A percentile compares a stretch with the other conserved stretches of the same genome.
Conservation (phyloP, 2,888 invertebrate genomes). For the Amaurobius ferox region DNA sequence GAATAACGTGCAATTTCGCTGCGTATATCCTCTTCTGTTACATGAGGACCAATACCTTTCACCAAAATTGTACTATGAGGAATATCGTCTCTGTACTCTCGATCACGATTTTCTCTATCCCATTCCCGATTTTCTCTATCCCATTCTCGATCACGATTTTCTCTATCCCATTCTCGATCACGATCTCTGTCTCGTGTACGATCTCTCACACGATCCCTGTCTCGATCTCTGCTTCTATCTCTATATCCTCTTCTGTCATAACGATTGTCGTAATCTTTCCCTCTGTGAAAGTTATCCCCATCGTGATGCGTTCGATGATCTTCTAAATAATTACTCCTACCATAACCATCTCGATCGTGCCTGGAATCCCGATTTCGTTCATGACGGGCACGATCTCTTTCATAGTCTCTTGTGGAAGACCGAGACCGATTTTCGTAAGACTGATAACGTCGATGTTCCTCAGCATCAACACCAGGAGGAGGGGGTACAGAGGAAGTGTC, state of each 20-base stretch:
- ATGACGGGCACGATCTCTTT: slow-evolving; percentile 44
- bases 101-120: slow-evolving; percentile 26
- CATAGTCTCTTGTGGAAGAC: slow-evolving; percentile 35
- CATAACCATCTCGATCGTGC: slow-evolving; percentile 39
- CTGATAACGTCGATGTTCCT: slow-evolving; percentile 21
- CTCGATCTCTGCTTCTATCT: slow-evolving; percentile 67
- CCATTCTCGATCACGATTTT: slow-evolving; percentile 34
- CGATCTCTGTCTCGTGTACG: slow-evolving; percentile 35
- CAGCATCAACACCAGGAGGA: slow-evolving; percentile 48
- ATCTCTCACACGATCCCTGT: slow-evolving; percentile 58
- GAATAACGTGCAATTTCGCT: slow-evolving; percentile 86
- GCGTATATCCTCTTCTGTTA: slow-evolving; percentile 87
- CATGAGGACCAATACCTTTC: slow-evolving; percentile 85
- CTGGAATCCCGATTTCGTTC: slow-evolving; percentile 36
- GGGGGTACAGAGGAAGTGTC: slow-evolving; percentile 9
- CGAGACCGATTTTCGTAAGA: slow-evolving; percentile 35
- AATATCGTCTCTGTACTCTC: slow-evolving; percentile 74
- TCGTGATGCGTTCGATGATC: slow-evolving; percentile 20
- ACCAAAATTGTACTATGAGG: slow-evolving; percentile 87
- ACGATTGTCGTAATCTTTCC: slow-evolving; percentile 22
- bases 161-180: slow-evolving; percentile 31
- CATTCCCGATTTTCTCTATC: slow-evolving; percentile 45
- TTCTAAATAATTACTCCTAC: slow-evolving; percentile 17
- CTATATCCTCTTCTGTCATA: slow-evolving; percentile 36
- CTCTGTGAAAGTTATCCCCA: background rate